A percentile compares a stretch with the other conserved stretches of the same genome.
Conservation (phyloP, 2,113 vertebrate species). For the Neolamprologus hecqui region DNA sequence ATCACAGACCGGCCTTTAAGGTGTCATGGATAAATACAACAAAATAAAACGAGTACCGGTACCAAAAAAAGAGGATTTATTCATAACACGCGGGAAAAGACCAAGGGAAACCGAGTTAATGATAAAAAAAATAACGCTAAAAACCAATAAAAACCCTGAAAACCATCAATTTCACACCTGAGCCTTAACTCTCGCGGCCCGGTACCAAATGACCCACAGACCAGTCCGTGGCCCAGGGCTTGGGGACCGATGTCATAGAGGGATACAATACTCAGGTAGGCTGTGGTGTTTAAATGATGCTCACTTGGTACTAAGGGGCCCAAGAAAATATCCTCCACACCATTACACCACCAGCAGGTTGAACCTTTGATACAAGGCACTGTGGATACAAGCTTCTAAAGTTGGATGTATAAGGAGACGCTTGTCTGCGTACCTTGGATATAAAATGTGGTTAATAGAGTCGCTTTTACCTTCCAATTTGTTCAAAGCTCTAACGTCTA, state of each 20-base stretch:
- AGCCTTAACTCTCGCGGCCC: not conserved
- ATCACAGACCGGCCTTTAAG: not conserved
- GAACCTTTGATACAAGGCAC: not conserved
- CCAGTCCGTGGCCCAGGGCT: not conserved
- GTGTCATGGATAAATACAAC: not conserved
- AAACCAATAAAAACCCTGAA: not conserved
- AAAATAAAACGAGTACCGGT: accelerated
- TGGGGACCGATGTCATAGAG: not conserved
- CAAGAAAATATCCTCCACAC: not conserved
- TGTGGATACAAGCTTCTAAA: not conserved
- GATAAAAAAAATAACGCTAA: not conserved
- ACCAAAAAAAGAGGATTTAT: not conserved
- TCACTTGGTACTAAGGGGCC: not conserved
- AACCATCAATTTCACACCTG: not conserved
- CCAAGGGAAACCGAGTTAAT: accelerated
- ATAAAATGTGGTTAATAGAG: not conserved
- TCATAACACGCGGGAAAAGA: not conserved
- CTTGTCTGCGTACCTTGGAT: not conserved
- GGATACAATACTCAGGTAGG: not conserved
- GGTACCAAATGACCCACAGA: not conserved
- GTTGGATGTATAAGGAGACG: not conserved
- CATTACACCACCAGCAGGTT: not conserved
- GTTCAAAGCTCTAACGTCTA: not conserved
- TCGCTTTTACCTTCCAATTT: not conserved
- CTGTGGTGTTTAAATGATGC: not conserved